Conservation (phyloP, 1,140 invertebrate genomes). For the Leptinotarsa lineolata region DNA sequence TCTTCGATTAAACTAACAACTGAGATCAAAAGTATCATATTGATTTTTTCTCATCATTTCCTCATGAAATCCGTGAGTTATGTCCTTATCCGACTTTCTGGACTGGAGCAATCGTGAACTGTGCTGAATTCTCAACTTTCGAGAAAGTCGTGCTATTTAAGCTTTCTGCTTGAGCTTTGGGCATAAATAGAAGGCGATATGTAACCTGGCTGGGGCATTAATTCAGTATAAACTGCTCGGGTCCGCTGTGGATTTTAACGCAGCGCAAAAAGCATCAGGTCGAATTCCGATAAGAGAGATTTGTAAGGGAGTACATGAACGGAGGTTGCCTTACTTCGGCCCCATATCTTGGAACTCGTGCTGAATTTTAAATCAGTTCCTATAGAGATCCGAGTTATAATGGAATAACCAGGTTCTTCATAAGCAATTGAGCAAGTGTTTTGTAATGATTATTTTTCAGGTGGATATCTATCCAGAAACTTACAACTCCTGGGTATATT, state of each 20-base stretch:
- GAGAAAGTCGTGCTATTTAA: neutral
- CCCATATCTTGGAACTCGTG: neutral
- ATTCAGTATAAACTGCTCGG: neutral
- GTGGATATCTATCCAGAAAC: too few species aligned
- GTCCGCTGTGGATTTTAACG: constrained; percentile 2
- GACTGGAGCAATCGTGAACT: neutral
- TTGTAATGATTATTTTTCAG: too few species aligned
- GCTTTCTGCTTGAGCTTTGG: neutral
- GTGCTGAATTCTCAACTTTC: neutral
- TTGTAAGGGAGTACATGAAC: constrained; percentile 8
- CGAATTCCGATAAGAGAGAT: constrained; percentile 8
- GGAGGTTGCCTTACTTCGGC: neutral
- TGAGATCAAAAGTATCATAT: too few species aligned
- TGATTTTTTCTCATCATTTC: neutral
- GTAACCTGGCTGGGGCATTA: neutral
- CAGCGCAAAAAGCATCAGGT: constrained; percentile 5
- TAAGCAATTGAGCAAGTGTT: too few species aligned
- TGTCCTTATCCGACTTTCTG: neutral
- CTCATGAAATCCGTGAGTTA: neutral
- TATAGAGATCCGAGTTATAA: too few species aligned
- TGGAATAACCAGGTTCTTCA: too few species aligned
- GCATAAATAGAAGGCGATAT: constrained; percentile 6
- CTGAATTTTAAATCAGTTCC: neutral
- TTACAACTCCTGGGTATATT: too few species aligned
- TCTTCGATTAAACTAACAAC: too few species aligned